Base-by-base conservation (phyloP, 2,113 vertebrate genomes). In the Ammodramus savannarum region DNA sequence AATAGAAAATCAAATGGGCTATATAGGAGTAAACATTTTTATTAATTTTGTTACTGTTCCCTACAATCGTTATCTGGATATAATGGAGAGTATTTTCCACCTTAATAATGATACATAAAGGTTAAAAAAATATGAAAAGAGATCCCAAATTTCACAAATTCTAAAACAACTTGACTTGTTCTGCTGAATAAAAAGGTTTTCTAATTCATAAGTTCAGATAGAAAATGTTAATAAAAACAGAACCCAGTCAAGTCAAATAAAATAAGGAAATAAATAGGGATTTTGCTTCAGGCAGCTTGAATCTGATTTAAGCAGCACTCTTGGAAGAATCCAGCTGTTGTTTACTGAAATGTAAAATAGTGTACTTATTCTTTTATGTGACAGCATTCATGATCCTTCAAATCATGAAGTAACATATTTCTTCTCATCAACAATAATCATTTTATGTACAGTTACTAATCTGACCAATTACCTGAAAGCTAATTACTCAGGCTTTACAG, bases 181-280 rank as follows among this genome's bases (percentile, higher is more conserved):
- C 92, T 77, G 68, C 67, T 93, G 67, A 93, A 94, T 89, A 85
- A 90, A 95, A 94, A 82, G 46, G 80, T 85, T 96, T 71, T 93
- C 74, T 95, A 96, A 97, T 91, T 93, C 81, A 94, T 97, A 97
- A 97, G 92, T 95, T 97, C 95, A 97, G 96, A 93, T 27, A 88
- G 84, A 96, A 97, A 98, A 98, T 97, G 94, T 94, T 97, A 98
- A 98, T 97, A 96, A 97, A 98, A 97, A 93, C 95, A 96, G 88
- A 97, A 96, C 54, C n/a, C 80, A 97, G 91, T 96, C 91, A 97
- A 97, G 87, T 96, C 88, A 97, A 97, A 97, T 97, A 97, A 97
- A 97, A 93, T 88, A 96, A 63, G 22, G 96, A 98, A 98, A 97
- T 95, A 98, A 98, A 97, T 81, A 95, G 89, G 65, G 81, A 95